Conservation (phyloP, 2,888 invertebrate genomes). For the Perizoma flavofasciatum region DNA sequence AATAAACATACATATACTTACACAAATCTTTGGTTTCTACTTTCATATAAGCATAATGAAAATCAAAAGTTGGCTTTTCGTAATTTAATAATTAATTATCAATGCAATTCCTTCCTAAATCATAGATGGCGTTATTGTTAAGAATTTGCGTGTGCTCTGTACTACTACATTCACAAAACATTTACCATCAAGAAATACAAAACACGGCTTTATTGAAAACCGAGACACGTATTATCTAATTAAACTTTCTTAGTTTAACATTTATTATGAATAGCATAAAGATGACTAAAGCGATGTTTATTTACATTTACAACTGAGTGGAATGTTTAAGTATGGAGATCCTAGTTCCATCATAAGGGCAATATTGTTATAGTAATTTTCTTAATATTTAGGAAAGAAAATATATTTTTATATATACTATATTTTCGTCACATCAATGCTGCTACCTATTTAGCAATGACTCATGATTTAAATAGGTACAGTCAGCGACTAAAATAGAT, state of each 20-base stretch:
- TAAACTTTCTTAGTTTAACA: constrained; percentile 49
- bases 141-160: constrained; percentile 31
- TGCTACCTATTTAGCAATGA: background rate
- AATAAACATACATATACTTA: too few relatives aligned
- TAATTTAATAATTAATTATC: background rate
- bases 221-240: constrained; percentile 44
- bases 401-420: constrained; percentile 25
- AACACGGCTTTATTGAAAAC: constrained; percentile 39
- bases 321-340: constrained; percentile 72
- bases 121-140: constrained; percentile 1
- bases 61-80: too few relatives aligned
- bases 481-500: too few relatives aligned
- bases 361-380: constrained; percentile 12
- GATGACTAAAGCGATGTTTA: constrained; percentile 59
- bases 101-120: constrained; percentile 10
- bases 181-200: constrained; percentile 37
- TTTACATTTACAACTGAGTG: constrained; percentile 57
- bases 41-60: too few relatives aligned
- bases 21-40: too few relatives aligned
- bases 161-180: constrained; percentile 40
- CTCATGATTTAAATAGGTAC: too few relatives aligned
- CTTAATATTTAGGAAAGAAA: constrained; percentile 27
- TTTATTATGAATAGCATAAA: constrained; percentile 45
- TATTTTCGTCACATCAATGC: constrained; percentile 14
- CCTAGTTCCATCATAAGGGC: constrained; percentile 33